phyloP scores from a whole-genome alignment of 2,888 invertebrate genomes.

The Tetranychus piercei region DNA sequence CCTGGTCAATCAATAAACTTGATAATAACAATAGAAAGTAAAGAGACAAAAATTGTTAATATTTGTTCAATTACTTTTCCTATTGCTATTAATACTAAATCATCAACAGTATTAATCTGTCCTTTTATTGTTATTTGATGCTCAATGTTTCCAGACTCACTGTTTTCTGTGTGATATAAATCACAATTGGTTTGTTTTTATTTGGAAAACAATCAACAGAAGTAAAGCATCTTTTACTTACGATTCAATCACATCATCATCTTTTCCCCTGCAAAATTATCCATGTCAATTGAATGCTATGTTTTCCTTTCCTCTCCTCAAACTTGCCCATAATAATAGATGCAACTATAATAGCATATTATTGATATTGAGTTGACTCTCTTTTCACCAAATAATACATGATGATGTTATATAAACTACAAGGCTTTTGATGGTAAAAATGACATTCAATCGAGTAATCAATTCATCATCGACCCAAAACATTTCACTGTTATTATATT shows the following conservation, averaged over 20 bases:
- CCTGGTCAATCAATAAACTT: too few species aligned
- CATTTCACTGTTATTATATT: background rate
- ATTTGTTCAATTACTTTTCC: too few species aligned
- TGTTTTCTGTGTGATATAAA: background rate
- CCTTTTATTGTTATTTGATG: too few species aligned
- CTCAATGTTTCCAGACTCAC: too few species aligned
- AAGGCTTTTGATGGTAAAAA: background rate
- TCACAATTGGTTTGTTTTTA: background rate
- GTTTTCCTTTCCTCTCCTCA: background rate
- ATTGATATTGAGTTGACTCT: background rate
- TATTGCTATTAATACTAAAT: too few species aligned
- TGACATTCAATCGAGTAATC: background rate
- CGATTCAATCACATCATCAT: background rate
- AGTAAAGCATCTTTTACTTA: background rate
- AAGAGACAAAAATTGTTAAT: too few species aligned
- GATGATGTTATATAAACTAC: background rate
- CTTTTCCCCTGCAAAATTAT: background rate
- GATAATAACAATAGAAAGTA: too few species aligned
- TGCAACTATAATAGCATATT: background rate
- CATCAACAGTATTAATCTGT: too few species aligned
- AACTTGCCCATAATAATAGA: background rate
- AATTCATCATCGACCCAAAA: background rate
- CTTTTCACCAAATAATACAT: background rate
- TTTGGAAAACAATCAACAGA: background rate
- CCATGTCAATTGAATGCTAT: too few species aligned